Conservation (phyloP, 2,888 invertebrate genomes). For the Rhagophthalmus giganteus region DNA sequence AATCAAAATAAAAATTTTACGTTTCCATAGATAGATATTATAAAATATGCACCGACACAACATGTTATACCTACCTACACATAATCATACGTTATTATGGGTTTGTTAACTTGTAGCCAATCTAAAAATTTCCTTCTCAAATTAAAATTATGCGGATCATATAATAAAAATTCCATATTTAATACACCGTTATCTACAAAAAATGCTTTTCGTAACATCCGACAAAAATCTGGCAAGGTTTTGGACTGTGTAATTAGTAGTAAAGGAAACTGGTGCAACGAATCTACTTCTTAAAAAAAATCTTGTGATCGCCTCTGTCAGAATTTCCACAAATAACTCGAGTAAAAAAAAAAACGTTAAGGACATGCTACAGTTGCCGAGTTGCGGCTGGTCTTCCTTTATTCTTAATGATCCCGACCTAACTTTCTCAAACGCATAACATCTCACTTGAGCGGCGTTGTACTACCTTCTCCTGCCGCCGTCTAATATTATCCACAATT, state of each 20-base stretch:
- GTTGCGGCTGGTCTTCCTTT: slow-evolving; percentile 18
- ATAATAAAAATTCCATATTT: too few relatives aligned
- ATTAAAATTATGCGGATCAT: too few relatives aligned
- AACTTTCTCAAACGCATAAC: slow-evolving; percentile 21
- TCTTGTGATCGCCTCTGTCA: slow-evolving; percentile 32
- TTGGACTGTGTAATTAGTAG: slow-evolving; percentile 36
- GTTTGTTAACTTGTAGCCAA: too few relatives aligned
- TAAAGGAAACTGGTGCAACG: slow-evolving; percentile 33
- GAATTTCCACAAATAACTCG: slow-evolving; percentile 27
- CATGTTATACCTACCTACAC: too few relatives aligned
- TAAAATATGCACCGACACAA: too few relatives aligned
- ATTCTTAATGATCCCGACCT: slow-evolving; percentile 30
- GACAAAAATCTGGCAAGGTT: slow-evolving; percentile 14
- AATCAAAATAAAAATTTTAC: too few relatives aligned
- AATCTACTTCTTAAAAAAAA: slow-evolving; percentile 33
- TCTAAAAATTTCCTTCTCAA: too few relatives aligned
- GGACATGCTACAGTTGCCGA: slow-evolving; percentile 7
- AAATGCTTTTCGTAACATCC: too few relatives aligned
- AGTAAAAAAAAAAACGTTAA: slow-evolving; percentile 9
- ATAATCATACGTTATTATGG: too few relatives aligned
- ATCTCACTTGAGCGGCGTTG: slow-evolving; percentile 25
- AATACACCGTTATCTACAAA: too few relatives aligned
- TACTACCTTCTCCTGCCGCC: slow-evolving; percentile 15
- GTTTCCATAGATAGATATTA: too few relatives aligned
- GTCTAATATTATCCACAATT: slow-evolving; percentile 30